Base-by-base conservation (phyloP, 2,113 vertebrate species). In the Plotosus lineatus region DNA sequence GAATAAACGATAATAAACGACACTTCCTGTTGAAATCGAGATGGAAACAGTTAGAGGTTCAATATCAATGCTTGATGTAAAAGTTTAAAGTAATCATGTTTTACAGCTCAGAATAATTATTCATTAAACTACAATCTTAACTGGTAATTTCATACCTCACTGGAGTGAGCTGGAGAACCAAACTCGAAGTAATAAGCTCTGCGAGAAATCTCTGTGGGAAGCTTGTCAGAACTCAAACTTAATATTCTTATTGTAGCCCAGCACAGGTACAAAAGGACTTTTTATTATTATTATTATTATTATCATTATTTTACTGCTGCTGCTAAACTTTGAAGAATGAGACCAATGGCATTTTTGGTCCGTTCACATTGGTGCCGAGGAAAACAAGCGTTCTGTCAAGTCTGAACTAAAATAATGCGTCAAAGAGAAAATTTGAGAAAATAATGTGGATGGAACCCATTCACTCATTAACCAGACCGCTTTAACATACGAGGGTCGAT, bases 81-180 rank as follows among this genome's bases (percentile, higher is more conserved):
- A 78, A 26, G 75, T n/a, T 48, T 33, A 23, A 26, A 36, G 38
- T 61, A 65, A 74, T 82, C 78, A 38, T 82, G 77, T 38, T 71
- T 81, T 80, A 84, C 78, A 44, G 63, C 72, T 31, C 69, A 21
- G 31, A 28, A 50, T 85, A 75, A 85, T 85, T 74, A 51, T 60
- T 78, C 51, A 60, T 82, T 81, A 75, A 85, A 75, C 38, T 75
- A 77, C 42, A 66, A 9, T 12, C 75, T 79, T 28, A 36, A 69
- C 42, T 61, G 31, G 6, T 75, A 71, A 60, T 56, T 81, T 82
- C 42, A 79, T 58, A 36, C 61, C 73, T 77, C 19, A 63, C 73
- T 55, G 36, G 58, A 17, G 51, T 55, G 19, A 7, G 8, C 56
- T 56, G 15, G 11, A 38, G 21, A 77, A 60, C 23, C 65, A 80